Evolutionary conservation across 2,888 invertebrate species (phyloP), one percentile per base, ranked within the genome.

Genomic region (Pristionchus maxplancki): DNA sequence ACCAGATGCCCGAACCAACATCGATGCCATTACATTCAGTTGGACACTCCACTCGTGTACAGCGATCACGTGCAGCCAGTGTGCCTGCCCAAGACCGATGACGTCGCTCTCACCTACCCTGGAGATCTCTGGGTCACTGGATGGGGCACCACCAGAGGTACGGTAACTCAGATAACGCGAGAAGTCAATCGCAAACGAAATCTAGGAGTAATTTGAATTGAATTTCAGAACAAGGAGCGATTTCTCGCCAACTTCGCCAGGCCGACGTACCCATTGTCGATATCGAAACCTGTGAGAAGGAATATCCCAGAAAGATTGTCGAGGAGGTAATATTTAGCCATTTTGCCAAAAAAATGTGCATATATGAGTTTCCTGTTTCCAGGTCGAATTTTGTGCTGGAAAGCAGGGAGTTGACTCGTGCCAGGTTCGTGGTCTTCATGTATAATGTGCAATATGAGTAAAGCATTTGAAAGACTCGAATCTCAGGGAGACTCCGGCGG

Each of bases 341-440:
- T 83, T 11, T 11, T 20, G 17, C 24, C 31, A 20, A 48, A 9
- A 20, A 9, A 31, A 40, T 40, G 17, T n/a, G 1, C n/a, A 34
- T 9, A 53, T 40, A 62, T 85, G 44, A 78, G 13, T 53, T 37
- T 2, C 9, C 67, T 28, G 44, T 90, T 71, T 91, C 90, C 31
- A 93, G 92, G 90, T 92, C 92, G 58, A 93, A 87, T 34, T 93
- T 91, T 78, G 93, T 92, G 88, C 90, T 85, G 90, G 88, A 20
- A 64, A 58, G 64, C n/a, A 82, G 83, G 88, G 88, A 58, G 48
- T 82, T n/a, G 88, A 88, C 88, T 87, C 86, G 37, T 87, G 86
- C 86, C 86, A 87, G 86, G 86, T 86, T 84, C 9, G 86, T 67
- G n/a, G 20, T n/a, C 37, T 37, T n/a, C 24, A 2, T 44, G 40